phyloP scores from a whole-genome alignment of 2,113 vertebrate species.

The Merops nubicus region DNA sequence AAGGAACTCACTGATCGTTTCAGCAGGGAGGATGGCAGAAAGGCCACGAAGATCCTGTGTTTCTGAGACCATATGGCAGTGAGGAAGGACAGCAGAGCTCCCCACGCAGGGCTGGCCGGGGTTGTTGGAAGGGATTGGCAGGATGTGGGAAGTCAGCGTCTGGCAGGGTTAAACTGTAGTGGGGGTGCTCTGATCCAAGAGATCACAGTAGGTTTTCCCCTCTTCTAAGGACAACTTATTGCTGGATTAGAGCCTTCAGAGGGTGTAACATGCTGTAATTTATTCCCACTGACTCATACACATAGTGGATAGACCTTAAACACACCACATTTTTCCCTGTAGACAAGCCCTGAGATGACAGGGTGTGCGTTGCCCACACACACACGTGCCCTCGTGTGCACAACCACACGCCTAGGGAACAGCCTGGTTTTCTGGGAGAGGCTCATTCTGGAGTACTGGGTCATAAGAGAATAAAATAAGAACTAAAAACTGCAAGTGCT shows the following conservation, averaged over 20 bases:
- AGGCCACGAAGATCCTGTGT: not conserved
- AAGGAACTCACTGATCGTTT: not conserved
- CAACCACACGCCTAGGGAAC: not conserved
- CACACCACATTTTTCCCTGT: not conserved
- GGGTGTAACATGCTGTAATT: not conserved
- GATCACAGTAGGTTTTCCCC: not conserved
- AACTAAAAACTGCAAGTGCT: not conserved
- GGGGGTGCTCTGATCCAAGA: not conserved
- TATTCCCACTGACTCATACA: conserved; percentile 50
- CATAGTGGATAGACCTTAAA: conserved; percentile 37
- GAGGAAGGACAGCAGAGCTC: not conserved
- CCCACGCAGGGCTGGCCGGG: accelerated
- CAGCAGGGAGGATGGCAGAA: not conserved
- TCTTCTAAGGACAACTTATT: not conserved
- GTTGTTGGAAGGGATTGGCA: not conserved
- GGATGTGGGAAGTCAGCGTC: not conserved
- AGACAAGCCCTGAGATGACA: conserved; percentile 13
- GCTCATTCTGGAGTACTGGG: not conserved
- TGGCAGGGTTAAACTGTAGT: not conserved
- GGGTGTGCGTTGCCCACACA: not conserved
- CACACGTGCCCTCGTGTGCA: not conserved
- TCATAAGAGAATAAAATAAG: not conserved
- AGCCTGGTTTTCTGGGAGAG: not conserved
- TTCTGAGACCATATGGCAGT: not conserved
- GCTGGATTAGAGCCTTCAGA: conserved; percentile 8